Evolutionary conservation across 2,113 vertebrate species (phyloP), one percentile per base, ranked within the genome.

Genomic region (Campylomormyrus numenius): DNA sequence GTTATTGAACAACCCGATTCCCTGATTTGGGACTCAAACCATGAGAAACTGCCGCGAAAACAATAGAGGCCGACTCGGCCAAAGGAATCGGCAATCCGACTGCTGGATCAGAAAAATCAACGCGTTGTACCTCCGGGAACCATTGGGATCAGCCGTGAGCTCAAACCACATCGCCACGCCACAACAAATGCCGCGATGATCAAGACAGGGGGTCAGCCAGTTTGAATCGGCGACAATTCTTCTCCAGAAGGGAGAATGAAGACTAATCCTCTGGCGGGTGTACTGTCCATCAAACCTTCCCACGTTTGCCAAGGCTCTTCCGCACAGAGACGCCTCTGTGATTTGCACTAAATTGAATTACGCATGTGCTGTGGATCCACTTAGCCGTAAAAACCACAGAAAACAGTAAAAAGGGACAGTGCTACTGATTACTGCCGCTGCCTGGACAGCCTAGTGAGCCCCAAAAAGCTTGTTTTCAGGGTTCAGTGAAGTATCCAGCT

Each of bases 281-380:
- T 10, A 27, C 4, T n/a, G 35, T 58, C 49, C 24, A 62, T 62
- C 87, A 88, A 42, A 53, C 87, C 24, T 24, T 21, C 56, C 87
- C 56, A 35, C 21, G 31, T 52, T 39, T 45, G 46, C 85, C 85
- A 77, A 53, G 66, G 10, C 7, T 17, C 53, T 19, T 48, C 15
- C 19, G 13, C 42, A 70, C 42, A 74, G 27, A 70, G 45, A 48
- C 46, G 24, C 52, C 13, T 39, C 89, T 80, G 35, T 50, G 11
- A 88, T 80, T 90, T 56, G 48, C 52, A 0, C 11, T 15, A 87
- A 87, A 87, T 53, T 87, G 48, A 87, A 88, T 88, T 87, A 90
- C 85, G 49, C n/a, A 80, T 3, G 45, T 83, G 27, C 17, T 52
- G 27, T 49, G 35, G 31, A 77, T 80, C 48, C 62, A 80, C 58